Conservation (phyloP, 2,888 invertebrate genomes). For the Dusona sp. region DNA sequence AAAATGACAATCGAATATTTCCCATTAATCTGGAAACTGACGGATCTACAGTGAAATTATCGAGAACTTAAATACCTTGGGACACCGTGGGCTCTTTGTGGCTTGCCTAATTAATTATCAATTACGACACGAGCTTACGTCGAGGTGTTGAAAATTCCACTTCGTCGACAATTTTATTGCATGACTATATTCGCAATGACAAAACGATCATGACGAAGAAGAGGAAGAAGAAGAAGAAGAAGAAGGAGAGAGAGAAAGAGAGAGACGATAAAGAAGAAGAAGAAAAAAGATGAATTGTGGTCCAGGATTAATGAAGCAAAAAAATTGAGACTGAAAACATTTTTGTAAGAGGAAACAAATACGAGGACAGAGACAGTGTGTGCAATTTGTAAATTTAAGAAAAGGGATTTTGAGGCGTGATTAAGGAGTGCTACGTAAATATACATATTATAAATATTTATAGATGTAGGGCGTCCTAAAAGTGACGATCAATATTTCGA, state of each 20-base stretch:
- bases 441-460: not conserved
- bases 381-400: constrained; percentile 46
- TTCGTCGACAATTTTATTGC: constrained; percentile 7
- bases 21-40: constrained; percentile 25
- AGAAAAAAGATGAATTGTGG: constrained; percentile 2
- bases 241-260: constrained; percentile 37
- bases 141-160: constrained; percentile 1
- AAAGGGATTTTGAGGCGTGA: constrained; percentile 59
- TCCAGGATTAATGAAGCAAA: constrained; percentile 25
- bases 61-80: constrained; percentile 26
- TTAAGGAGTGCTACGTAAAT: constrained; percentile 27
- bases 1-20: not conserved
- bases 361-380: constrained; percentile 51
- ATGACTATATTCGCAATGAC: constrained; percentile 44
- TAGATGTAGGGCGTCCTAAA: not conserved
- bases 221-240: constrained; percentile 55
- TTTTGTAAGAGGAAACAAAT: constrained; percentile 29
- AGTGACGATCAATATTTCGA: not conserved
- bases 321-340: constrained; percentile 63
- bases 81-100: constrained; percentile 5
- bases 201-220: constrained; percentile 62
- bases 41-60: constrained; percentile 16
- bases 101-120: constrained; percentile 11
- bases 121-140: constrained; percentile 21
- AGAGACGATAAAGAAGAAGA: constrained; percentile 12